Evolutionary conservation across 2,888 invertebrate genomes (phyloP).

Genomic region (Acanthoscelides obtectus): DNA sequence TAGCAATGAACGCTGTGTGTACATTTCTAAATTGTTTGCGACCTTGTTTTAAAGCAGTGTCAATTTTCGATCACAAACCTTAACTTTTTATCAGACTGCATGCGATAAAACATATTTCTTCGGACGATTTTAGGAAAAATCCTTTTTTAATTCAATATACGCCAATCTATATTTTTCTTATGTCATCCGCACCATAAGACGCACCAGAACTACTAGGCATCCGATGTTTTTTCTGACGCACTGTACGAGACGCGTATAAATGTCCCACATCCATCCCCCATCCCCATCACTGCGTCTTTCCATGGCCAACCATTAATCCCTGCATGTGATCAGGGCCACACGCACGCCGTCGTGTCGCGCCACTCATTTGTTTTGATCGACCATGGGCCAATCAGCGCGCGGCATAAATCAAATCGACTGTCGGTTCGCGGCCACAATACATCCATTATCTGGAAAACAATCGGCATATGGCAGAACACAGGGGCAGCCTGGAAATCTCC

Average conservation of each 20-base stretch:
- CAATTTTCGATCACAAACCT: too few species aligned
- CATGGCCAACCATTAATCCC: neutral
- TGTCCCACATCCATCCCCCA: neutral
- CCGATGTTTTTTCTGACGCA: neutral
- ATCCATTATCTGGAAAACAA: conserved; percentile 5
- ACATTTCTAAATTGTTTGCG: too few species aligned
- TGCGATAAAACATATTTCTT: too few species aligned
- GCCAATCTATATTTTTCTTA: too few species aligned
- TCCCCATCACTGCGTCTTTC: neutral
- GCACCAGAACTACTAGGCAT: too few species aligned
- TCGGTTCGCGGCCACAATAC: conserved; percentile 2
- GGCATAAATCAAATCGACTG: conserved; percentile 4
- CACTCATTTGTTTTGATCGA: neutral
- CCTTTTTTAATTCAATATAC: too few species aligned
- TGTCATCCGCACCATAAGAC: too few species aligned
- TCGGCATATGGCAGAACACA: neutral
- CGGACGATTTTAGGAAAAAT: too few species aligned
- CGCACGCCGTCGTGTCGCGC: neutral
- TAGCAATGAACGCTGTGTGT: too few species aligned
- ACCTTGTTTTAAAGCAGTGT: too few species aligned
- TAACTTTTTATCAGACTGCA: too few species aligned
- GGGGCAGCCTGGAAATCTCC: neutral
- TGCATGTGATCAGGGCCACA: neutral
- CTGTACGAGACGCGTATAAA: neutral
- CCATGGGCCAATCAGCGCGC: neutral